Evolutionary conservation across 2,888 invertebrate species (phyloP).

Genomic region (Priocnemis perturbator): DNA sequence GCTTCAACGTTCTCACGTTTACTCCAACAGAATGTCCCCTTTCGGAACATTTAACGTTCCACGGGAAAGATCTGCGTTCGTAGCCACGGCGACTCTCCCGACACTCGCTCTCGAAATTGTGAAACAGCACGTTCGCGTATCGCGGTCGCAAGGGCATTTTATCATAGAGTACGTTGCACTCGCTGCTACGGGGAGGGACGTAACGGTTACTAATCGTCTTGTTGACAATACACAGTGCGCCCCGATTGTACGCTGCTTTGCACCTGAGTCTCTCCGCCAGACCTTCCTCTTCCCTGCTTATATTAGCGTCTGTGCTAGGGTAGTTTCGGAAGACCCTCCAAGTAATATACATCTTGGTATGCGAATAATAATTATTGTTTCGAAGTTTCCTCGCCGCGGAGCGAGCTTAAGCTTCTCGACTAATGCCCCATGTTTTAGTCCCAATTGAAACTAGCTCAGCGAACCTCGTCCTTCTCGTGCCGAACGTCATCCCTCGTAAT

Average conservation of each 20-base stretch:
- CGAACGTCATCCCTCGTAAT: conserved; percentile 41
- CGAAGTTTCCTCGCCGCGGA: conserved; percentile 42
- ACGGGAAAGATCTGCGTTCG: too few species aligned
- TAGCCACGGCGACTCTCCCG: too few species aligned
- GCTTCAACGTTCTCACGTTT: not conserved
- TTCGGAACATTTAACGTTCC: conserved; percentile 3
- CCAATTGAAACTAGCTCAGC: conserved; percentile 4
- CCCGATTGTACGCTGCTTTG: conserved; percentile 18
- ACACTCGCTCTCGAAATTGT: too few species aligned
- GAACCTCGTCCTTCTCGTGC: conserved; percentile 9
- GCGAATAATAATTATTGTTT: conserved; percentile 59
- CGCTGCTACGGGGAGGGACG: conserved; percentile 28
- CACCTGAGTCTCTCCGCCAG: conserved; percentile 31
- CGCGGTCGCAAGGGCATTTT: conserved; percentile 14
- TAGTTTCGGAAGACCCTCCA: conserved; percentile 46
- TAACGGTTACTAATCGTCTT: conserved; percentile 54
- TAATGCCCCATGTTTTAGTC: conserved; percentile 48
- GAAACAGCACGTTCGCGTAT: too few species aligned
- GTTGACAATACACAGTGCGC: conserved; percentile 49
- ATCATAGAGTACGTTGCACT: conserved; percentile 15
- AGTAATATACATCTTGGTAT: conserved; percentile 56
- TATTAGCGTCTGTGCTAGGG: conserved; percentile 44
- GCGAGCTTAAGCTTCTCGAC: conserved; percentile 43
- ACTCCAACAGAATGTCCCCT: not conserved
- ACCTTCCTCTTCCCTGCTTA: conserved; percentile 31